Conservation (phyloP, 2,888 invertebrate genomes). For the Rambutsinella grinnellia region DNA sequence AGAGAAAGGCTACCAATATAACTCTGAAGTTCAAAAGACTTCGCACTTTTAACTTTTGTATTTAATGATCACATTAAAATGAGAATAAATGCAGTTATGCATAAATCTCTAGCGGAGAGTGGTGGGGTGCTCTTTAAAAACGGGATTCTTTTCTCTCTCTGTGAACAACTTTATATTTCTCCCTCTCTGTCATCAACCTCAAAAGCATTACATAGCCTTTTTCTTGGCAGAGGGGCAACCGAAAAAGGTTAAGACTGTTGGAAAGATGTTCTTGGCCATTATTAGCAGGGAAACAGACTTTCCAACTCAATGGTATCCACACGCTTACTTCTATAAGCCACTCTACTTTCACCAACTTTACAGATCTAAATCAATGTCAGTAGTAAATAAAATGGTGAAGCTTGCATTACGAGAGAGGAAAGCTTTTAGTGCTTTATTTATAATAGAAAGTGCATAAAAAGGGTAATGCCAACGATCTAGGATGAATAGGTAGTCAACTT, state of each 20-base stretch:
- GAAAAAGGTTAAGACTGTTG: neutral
- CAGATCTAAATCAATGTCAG: conserved; percentile 21
- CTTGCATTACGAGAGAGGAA: conserved; percentile 1
- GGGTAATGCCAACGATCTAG: neutral
- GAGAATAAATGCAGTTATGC: neutral
- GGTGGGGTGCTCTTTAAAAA: neutral
- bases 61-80: neutral
- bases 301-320: too few species aligned
- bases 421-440: neutral
- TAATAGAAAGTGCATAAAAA: neutral
- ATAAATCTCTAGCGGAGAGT: neutral
- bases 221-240: neutral
- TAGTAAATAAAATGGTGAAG: conserved; percentile 21
- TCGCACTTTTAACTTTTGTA: neutral
- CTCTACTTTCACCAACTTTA: neutral
- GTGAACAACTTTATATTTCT: neutral
- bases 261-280: neutral
- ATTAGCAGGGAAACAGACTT: neutral
- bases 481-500: too few species aligned
- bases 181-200: neutral
- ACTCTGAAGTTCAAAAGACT: neutral
- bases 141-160: neutral
- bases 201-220: neutral
- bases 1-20: too few species aligned
- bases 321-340: too few species aligned